These are phyloP conservation scores for Xylocampa areola DNA, from an alignment of 2,888 invertebrate species.

Conservation along the genomic window DNA sequence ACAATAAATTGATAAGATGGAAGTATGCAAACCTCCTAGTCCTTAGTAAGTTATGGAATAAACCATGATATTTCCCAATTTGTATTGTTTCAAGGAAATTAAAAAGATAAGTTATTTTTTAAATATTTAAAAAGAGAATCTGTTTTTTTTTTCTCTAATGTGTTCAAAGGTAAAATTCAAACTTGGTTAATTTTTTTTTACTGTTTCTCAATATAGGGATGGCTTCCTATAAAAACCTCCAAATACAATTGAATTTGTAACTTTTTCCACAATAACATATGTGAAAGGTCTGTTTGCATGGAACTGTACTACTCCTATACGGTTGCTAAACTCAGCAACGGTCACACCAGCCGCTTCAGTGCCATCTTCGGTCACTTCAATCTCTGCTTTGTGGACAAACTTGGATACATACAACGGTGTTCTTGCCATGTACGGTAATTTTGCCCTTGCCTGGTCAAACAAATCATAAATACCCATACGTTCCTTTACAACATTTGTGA, in stretches of 20 bases:
- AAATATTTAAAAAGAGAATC: background rate
- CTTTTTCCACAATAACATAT: slow-evolving; percentile 92
- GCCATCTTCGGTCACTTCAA: slow-evolving; percentile 93
- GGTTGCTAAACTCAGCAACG: slow-evolving; percentile 82
- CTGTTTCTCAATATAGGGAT: slow-evolving; percentile 68
- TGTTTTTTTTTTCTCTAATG: slow-evolving; percentile 11
- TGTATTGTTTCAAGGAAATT: slow-evolving; percentile 13
- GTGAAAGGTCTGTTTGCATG: slow-evolving; percentile 91
- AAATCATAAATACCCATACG: slow-evolving; percentile 87
- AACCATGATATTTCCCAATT: slow-evolving; percentile 21
- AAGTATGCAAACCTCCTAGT: slow-evolving; percentile 5
- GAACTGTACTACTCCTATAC: slow-evolving; percentile 89
- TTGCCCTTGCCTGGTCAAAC: slow-evolving; percentile 83
- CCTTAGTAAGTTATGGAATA: slow-evolving; percentile 18
- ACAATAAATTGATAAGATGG: slow-evolving; percentile 29
- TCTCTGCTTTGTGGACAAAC: slow-evolving; percentile 92
- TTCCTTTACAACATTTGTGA: slow-evolving; percentile 85
- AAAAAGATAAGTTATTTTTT: background rate
- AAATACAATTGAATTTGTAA: slow-evolving; percentile 83
- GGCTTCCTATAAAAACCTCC: slow-evolving; percentile 82
- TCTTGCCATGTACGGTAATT: slow-evolving; percentile 83
- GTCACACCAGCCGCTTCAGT: slow-evolving; percentile 92
- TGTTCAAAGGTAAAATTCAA: slow-evolving; percentile 14
- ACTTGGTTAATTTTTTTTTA: slow-evolving; percentile 15
- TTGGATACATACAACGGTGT: slow-evolving; percentile 88